These are phyloP conservation scores for Aethina tumida DNA, from an alignment of 1,140 invertebrate genomes.

Conservation along the genomic window DNA sequence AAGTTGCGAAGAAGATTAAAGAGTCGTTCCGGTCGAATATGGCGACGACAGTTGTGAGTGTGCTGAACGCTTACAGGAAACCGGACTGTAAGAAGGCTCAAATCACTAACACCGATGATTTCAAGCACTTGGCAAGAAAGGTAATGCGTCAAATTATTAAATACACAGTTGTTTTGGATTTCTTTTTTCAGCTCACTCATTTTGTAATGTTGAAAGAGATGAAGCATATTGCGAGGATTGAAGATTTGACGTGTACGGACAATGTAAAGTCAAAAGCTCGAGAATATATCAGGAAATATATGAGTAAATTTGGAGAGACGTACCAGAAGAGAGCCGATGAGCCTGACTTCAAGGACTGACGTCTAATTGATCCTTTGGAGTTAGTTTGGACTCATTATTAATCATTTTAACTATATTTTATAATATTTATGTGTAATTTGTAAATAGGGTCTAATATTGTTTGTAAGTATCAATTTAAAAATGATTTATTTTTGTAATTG, in stretches of 20 bases:
- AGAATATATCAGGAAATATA: conserved; percentile 93
- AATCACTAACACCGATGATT: conserved; percentile 86
- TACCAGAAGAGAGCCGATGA: conserved; percentile 45
- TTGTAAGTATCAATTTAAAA: too few species aligned
- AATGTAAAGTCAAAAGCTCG: conserved; percentile 88
- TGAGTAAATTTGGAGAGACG: conserved; percentile 79
- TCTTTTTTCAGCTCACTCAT: conserved; percentile 74
- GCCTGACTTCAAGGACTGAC: conserved; percentile 24
- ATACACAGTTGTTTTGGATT: conserved; percentile 9
- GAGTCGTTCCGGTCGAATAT: conserved; percentile 83
- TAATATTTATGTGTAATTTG: too few species aligned
- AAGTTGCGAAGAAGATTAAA: conserved; percentile 60
- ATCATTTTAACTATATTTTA: too few species aligned
- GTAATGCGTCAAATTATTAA: conserved; percentile 41
- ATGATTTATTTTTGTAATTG: too few species aligned
- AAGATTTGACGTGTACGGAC: conserved; percentile 81
- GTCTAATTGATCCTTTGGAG: too few species aligned
- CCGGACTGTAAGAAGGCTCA: conserved; percentile 72
- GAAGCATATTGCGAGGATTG: conserved; percentile 81
- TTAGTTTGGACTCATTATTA: too few species aligned
- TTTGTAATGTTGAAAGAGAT: conserved; percentile 95
- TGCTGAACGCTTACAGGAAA: conserved; percentile 82
- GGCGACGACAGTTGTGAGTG: conserved; percentile 80
- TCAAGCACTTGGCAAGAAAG: conserved; percentile 92
- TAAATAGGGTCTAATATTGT: too few species aligned